Evolutionary conservation across 2,888 invertebrate genomes (phyloP).

Genomic region (Diarsia rubi): DNA sequence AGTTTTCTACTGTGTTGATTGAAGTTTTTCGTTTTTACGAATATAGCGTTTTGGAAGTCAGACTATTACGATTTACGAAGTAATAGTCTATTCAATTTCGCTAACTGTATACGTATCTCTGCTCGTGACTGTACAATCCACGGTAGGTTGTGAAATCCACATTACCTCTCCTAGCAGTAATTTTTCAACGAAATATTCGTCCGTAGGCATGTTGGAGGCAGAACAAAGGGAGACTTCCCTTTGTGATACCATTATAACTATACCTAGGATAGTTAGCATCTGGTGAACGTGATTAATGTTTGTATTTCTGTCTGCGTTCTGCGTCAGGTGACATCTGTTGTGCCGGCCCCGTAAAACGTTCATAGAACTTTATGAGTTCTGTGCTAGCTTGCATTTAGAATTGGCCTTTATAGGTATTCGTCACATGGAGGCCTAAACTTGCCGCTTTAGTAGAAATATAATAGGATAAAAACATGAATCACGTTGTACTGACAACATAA

Average conservation of each 20-base stretch:
- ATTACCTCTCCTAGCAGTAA: constrained; percentile 10
- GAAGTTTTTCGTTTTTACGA: too few species aligned
- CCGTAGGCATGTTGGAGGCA: constrained; percentile 14
- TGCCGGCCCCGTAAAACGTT: constrained; percentile 26
- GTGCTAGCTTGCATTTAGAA: constrained; percentile 1
- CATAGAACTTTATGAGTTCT: background rate
- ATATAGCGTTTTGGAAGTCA: too few species aligned
- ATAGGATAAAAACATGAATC: background rate
- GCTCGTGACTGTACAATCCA: background rate
- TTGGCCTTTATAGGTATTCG: background rate
- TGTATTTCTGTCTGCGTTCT: constrained; percentile 45
- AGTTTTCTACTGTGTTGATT: too few species aligned
- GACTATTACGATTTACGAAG: too few species aligned
- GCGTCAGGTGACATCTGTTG: constrained; percentile 49
- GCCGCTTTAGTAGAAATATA: background rate
- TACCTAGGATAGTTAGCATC: constrained; percentile 40
- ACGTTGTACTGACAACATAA: too few species aligned
- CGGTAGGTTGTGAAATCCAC: background rate
- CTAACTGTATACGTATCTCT: too few species aligned
- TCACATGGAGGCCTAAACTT: too few species aligned
- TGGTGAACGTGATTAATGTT: constrained; percentile 62
- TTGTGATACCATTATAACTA: constrained; percentile 37
- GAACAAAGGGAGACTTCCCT: constrained; percentile 39
- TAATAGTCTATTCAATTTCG: too few species aligned
- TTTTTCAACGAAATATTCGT: constrained; percentile 39